A percentile compares a stretch with the other conserved stretches of the same genome.
These are phyloP conservation scores for Sylvicola cinctus DNA, from an alignment of 2,888 invertebrate genomes.

Conservation along the genomic window DNA sequence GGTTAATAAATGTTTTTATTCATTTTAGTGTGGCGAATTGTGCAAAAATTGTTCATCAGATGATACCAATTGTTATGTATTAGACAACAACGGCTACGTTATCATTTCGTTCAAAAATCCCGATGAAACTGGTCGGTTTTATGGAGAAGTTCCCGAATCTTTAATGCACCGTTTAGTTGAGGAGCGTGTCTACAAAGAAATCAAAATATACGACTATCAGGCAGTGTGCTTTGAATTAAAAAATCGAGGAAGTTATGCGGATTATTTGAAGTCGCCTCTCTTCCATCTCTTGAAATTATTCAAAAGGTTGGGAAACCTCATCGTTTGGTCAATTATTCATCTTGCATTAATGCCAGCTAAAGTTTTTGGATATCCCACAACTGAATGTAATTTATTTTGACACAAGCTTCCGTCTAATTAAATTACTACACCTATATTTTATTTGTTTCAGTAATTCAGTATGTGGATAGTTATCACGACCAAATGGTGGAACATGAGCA, in stretches of 20 bases:
- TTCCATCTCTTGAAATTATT: constrained; percentile 32
- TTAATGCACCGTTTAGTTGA: constrained; percentile 55
- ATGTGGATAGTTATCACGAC: background rate
- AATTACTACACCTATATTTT: background rate
- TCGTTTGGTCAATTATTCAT: constrained; percentile 36
- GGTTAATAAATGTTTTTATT: too few species aligned
- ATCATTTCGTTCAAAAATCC: constrained; percentile 49
- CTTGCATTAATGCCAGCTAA: constrained; percentile 29
- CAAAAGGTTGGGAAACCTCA: constrained; percentile 35
- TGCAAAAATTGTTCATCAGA: constrained; percentile 41
- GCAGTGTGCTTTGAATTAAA: constrained; percentile 64
- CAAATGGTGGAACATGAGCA: background rate
- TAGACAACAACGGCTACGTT: constrained; percentile 81
- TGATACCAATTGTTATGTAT: constrained; percentile 57
- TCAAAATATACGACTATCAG: constrained; percentile 70
- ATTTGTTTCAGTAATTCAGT: background rate
- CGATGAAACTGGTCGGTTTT: constrained; percentile 66
- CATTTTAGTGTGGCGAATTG: constrained; percentile 9
- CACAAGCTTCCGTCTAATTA: constrained; percentile 1
- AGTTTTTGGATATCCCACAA: constrained; percentile 17
- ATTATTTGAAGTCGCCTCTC: constrained; percentile 37
- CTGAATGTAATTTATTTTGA: too few species aligned
- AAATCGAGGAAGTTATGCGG: constrained; percentile 38
- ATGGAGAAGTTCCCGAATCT: constrained; percentile 62
- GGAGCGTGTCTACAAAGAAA: constrained; percentile 51